Percentiles rank a stretch among this genome's conserved stretches.
Evolutionary conservation across 2,797 vertebrate genomes (phyloP).

Genomic region (Buphagus erythrorhynchus): DNA sequence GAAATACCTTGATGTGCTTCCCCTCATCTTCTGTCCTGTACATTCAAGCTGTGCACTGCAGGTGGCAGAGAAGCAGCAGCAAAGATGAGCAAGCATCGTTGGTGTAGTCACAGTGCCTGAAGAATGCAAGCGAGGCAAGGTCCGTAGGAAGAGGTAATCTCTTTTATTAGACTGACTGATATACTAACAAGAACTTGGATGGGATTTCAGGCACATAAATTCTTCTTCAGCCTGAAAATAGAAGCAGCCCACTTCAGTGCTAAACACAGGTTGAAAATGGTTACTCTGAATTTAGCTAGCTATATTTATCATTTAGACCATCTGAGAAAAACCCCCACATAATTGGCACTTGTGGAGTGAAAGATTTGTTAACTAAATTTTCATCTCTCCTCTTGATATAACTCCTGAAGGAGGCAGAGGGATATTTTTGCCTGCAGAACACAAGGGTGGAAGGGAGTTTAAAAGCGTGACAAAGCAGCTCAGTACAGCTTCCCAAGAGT

Average conservation of each 20-base stretch:
- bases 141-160: slow-evolving; percentile 19
- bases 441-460: neutral
- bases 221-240: slow-evolving; percentile 26
- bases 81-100: neutral
- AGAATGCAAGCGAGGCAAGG: neutral
- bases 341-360: slow-evolving; percentile 4
- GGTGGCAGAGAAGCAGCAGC: slow-evolving; percentile 48
- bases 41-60: slow-evolving; percentile 18
- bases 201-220: neutral
- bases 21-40: neutral
- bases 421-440: slow-evolving; percentile 26
- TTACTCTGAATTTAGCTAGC: slow-evolving; percentile 41
- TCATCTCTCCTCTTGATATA: neutral
- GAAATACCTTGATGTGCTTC: neutral
- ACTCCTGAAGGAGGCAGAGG: neutral
- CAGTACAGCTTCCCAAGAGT: neutral
- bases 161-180: slow-evolving; percentile 50
- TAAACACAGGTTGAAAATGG: slow-evolving; percentile 48
- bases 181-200: slow-evolving; percentile 24
- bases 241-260: slow-evolving; percentile 25
- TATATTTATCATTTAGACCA: slow-evolving; percentile 51
- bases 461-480: neutral
- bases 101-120: neutral
- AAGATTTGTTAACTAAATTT: slow-evolving; percentile 23
- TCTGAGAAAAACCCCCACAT: neutral